Conservation (phyloP, 2,113 vertebrate species). For the Catharus fuscescens region DNA sequence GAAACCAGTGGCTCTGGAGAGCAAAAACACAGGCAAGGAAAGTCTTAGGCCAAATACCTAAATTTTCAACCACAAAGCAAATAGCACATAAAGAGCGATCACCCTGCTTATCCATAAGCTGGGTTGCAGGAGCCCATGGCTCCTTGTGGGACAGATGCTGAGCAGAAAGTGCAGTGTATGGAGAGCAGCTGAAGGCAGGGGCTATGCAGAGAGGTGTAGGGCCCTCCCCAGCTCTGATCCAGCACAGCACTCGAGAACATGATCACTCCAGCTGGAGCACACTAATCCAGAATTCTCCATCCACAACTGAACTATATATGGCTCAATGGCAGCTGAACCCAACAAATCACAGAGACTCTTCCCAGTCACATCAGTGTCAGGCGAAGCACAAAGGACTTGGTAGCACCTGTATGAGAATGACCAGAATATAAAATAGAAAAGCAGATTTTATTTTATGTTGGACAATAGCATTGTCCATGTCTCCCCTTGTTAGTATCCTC, state of each 20-base stretch:
- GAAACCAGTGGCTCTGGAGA: not conserved
- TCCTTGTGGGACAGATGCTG: not conserved
- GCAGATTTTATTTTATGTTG: not conserved
- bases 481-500: not conserved
- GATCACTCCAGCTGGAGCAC: not conserved
- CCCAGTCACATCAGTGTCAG: not conserved
- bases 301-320: not conserved
- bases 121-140: not conserved
- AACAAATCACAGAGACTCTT: not conserved
- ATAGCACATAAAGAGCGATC: not conserved
- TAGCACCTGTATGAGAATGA: not conserved
- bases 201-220: not conserved
- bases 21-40: not conserved
- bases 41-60: not conserved
- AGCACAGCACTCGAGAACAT: not conserved
- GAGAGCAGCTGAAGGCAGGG: not conserved
- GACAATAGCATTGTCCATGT: not conserved
- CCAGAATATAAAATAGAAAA: not conserved
- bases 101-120: not conserved
- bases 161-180: not conserved
- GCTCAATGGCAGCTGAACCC: not conserved
- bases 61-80: not conserved
- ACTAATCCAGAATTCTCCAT: not conserved
- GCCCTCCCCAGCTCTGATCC: not conserved
- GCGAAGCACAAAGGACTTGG: accelerated